These are phyloP conservation scores for Hydropsyche betteni DNA, from an alignment of 2,888 invertebrate species.

Conservation along the genomic window DNA sequence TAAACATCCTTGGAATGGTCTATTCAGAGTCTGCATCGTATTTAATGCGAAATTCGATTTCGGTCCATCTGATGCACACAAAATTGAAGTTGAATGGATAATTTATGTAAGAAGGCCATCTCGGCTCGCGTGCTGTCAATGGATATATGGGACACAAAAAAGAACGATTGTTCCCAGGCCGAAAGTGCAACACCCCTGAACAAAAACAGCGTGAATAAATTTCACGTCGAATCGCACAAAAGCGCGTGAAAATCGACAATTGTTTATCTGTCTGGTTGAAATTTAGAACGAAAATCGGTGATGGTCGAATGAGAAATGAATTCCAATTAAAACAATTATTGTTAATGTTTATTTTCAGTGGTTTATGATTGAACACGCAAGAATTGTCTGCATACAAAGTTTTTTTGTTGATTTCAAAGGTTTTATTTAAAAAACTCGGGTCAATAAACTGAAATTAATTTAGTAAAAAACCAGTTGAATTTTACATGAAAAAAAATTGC, in stretches of 20 bases:
- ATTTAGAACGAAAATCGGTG: too few species aligned
- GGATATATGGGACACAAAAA: not conserved
- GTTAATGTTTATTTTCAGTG: too few species aligned
- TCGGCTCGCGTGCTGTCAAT: constrained; percentile 9
- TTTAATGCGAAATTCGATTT: too few species aligned
- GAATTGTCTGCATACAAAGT: too few species aligned
- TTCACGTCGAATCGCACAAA: not conserved
- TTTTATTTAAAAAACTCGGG: not conserved
- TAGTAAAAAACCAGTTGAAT: not conserved
- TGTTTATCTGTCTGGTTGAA: not conserved
- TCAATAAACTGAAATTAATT: constrained; percentile 10
- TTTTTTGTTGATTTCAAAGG: too few species aligned
- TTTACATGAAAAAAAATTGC: not conserved
- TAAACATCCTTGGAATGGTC: too few species aligned
- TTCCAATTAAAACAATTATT: too few species aligned
- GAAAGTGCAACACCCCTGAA: not conserved
- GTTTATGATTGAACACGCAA: too few species aligned
- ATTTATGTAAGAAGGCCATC: constrained; percentile 5
- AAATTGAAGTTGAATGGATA: not conserved
- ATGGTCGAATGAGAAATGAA: too few species aligned
- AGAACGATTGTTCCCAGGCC: not conserved
- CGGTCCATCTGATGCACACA: too few species aligned
- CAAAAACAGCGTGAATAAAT: constrained; percentile 10
- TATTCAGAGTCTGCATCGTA: too few species aligned
- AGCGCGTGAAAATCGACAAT: constrained; percentile 10